Evolutionary conservation across 2,113 vertebrate genomes (phyloP).

Genomic region (Cyrtonyx montezumae): DNA sequence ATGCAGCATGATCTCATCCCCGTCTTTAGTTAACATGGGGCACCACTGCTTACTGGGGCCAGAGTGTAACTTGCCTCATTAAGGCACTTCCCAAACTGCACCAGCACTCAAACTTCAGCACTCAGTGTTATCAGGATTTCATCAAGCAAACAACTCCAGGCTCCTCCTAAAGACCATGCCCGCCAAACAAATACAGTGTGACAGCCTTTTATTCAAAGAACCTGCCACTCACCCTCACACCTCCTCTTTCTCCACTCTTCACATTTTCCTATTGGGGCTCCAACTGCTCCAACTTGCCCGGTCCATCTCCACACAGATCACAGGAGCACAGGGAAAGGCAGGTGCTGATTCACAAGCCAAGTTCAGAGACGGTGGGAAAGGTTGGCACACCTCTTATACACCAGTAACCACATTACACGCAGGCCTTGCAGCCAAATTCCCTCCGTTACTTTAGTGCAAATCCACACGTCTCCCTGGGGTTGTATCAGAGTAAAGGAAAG

Average conservation of each 20-base stretch:
- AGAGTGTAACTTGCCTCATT: neutral
- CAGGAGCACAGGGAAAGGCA: neutral
- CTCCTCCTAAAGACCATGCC: neutral
- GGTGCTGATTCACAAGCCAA: rapidly evolving
- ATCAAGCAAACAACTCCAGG: neutral
- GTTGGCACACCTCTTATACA: rapidly evolving
- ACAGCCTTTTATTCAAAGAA: neutral
- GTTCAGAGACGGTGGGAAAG: neutral
- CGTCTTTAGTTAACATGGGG: neutral
- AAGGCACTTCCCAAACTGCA: neutral
- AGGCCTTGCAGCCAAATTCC: neutral
- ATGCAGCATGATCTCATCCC: neutral
- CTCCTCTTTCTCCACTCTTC: neutral
- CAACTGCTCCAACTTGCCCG: neutral
- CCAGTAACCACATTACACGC: neutral
- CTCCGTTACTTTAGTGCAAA: neutral
- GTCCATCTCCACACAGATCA: rapidly evolving
- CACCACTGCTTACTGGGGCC: neutral
- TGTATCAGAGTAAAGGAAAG: neutral
- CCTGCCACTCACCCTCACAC: neutral
- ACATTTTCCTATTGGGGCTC: rapidly evolving
- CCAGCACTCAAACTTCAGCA: neutral
- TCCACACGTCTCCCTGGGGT: neutral
- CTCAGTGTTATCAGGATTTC: neutral
- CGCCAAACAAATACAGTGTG: neutral